These are phyloP conservation scores for Microctonus brassicae DNA, from an alignment of 2,888 invertebrate species.

Conservation along the genomic window DNA sequence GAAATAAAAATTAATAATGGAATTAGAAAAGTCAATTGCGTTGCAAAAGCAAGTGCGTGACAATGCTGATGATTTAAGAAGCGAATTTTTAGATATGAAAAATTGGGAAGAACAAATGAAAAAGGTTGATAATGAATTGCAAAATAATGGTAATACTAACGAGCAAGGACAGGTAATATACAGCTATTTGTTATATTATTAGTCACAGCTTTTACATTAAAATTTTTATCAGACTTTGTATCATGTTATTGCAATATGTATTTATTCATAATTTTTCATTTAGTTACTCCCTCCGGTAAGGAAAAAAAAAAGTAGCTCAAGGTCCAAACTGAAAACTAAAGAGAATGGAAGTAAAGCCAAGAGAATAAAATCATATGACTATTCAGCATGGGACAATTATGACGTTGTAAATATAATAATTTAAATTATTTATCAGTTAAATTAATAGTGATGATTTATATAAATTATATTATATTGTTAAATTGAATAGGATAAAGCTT, in stretches of 20 bases:
- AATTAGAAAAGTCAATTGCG: slow-evolving; percentile 75
- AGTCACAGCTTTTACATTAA: neutral
- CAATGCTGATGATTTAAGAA: slow-evolving; percentile 79
- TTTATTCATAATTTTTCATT: slow-evolving; percentile 22
- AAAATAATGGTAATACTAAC: slow-evolving; percentile 55
- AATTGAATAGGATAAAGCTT: slow-evolving; percentile 74
- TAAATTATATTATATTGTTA: neutral
- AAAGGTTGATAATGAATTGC: slow-evolving; percentile 76
- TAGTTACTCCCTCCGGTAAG: slow-evolving; percentile 73
- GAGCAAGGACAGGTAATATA: slow-evolving; percentile 52
- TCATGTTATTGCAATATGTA: neutral
- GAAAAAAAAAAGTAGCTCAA: slow-evolving; percentile 64
- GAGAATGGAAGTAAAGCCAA: slow-evolving; percentile 60
- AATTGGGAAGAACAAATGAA: slow-evolving; percentile 82
- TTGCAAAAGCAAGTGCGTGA: slow-evolving; percentile 81
- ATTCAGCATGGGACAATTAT: slow-evolving; percentile 83
- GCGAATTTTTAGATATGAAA: slow-evolving; percentile 80
- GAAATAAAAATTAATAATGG: slow-evolving; percentile 41
- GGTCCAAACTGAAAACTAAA: slow-evolving; percentile 48
- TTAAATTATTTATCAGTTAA: too few relatives aligned
- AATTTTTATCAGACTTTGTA: neutral
- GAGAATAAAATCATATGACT: slow-evolving; percentile 76
- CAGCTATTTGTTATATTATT: slow-evolving; percentile 15
- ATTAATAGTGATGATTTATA: too few relatives aligned
- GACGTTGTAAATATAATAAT: slow-evolving; percentile 75